These are phyloP conservation scores for Julus scandinavius DNA, from an alignment of 2,888 invertebrate genomes.

Conservation along the genomic window DNA sequence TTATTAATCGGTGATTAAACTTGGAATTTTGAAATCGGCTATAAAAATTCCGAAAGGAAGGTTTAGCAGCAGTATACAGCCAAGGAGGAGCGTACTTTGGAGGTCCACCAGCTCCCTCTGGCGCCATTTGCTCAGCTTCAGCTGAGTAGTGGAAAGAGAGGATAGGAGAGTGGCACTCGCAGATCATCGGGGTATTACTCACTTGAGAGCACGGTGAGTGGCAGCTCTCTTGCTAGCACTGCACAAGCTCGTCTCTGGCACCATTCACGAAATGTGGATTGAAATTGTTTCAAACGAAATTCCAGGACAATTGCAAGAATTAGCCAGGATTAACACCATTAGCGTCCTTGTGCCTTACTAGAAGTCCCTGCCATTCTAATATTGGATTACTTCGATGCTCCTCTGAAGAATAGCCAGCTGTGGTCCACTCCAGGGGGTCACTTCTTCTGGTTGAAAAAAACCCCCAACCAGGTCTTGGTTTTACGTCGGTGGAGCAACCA, in stretches of 20 bases:
- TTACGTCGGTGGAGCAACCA: not conserved
- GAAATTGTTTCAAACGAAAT: not conserved
- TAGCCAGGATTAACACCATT: not conserved
- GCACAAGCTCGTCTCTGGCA: not conserved
- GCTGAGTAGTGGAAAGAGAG: not conserved
- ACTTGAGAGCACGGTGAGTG: not conserved
- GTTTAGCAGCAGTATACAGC: not conserved
- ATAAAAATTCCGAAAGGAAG: not conserved
- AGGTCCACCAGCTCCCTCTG: not conserved
- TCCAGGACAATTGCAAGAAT: not conserved
- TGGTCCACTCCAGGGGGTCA: not conserved
- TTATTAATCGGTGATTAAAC: not conserved
- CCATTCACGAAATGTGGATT: slow-evolving; percentile 1
- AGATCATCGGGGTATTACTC: not conserved
- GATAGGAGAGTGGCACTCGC: too few species aligned
- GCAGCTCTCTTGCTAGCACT: not conserved
- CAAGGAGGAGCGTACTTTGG: not conserved
- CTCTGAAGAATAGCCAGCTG: not conserved
- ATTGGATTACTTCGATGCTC: not conserved
- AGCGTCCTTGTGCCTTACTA: not conserved
- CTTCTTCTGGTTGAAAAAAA: not conserved
- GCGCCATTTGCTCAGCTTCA: not conserved
- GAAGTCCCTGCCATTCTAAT: not conserved
- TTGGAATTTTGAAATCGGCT: not conserved
- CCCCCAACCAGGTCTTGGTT: not conserved